Conservation (phyloP, 2,888 invertebrate species). For the Heteromurus nitidus region DNA sequence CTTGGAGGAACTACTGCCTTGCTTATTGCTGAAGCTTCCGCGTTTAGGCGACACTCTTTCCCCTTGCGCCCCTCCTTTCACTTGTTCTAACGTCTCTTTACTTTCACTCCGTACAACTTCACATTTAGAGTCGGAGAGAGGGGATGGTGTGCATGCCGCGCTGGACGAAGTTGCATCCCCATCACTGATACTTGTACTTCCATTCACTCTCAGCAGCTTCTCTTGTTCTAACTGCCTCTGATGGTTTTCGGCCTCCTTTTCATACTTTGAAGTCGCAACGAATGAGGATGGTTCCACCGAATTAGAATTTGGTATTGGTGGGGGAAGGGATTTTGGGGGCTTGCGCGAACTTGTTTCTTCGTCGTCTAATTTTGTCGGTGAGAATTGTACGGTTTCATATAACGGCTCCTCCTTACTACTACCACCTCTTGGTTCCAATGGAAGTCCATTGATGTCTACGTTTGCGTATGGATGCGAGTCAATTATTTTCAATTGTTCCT, state of each 20-base stretch:
- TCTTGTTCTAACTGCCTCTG: slow-evolving; percentile 52
- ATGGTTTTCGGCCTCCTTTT: slow-evolving; percentile 75
- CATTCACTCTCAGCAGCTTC: slow-evolving; percentile 19
- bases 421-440: slow-evolving; percentile 73
- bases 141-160: slow-evolving; percentile 24
- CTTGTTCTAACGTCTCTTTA: slow-evolving; percentile 3
- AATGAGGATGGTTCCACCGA: slow-evolving; percentile 13
- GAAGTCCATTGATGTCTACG: slow-evolving; percentile 76
- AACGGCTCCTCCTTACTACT: slow-evolving; percentile 74
- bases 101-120: background rate
- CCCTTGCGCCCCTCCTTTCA: background rate
- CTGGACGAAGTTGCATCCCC: slow-evolving; percentile 21
- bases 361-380: background rate
- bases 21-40: slow-evolving; percentile 19
- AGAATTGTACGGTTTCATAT: slow-evolving; percentile 74
- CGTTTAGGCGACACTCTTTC: background rate
- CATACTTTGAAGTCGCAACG: slow-evolving; percentile 71
- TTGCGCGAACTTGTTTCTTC: background rate
- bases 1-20: slow-evolving; percentile 14
- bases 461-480: slow-evolving; percentile 79
- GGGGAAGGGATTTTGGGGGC: slow-evolving; percentile 11
- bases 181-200: slow-evolving; percentile 24
- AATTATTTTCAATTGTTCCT: slow-evolving; percentile 78
- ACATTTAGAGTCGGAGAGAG: slow-evolving; percentile 38
- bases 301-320: slow-evolving; percentile 23